These are phyloP conservation scores for Leucozona laternaria DNA, from an alignment of 2,888 invertebrate genomes.

Conservation along the genomic window DNA sequence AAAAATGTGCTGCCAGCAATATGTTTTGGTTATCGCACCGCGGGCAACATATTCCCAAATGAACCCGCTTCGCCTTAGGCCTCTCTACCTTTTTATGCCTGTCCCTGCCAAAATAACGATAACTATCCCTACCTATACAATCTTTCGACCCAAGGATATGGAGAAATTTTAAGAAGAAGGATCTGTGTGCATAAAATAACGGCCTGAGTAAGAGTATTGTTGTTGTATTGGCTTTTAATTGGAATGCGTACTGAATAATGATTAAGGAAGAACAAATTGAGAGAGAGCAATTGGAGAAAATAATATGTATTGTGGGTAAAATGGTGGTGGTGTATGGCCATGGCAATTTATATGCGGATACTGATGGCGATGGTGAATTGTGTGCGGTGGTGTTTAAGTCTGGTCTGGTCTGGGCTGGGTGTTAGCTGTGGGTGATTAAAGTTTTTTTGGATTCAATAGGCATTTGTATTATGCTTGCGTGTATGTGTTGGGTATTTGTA, in stretches of 20 bases:
- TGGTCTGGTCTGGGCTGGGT: neutral
- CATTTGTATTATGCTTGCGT: neutral
- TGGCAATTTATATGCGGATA: conserved; percentile 4
- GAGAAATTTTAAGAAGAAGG: neutral
- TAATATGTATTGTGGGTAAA: too few species aligned
- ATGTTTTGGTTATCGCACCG: neutral
- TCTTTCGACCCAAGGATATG: conserved; percentile 42
- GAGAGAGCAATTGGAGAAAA: neutral
- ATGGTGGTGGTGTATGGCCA: conserved; percentile 7
- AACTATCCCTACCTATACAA: conserved; percentile 21
- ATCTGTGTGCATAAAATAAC: neutral
- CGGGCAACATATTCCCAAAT: neutral
- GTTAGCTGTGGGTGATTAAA: neutral
- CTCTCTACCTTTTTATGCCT: neutral
- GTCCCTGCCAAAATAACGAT: neutral
- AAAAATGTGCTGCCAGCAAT: neutral
- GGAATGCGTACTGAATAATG: conserved; percentile 72
- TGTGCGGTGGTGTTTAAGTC: neutral
- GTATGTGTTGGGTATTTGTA: neutral
- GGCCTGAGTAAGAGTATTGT: conserved; percentile 23
- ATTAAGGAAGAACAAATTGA: conserved; percentile 51
- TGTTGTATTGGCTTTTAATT: conserved; percentile 75
- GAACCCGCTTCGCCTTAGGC: neutral
- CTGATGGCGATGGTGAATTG: conserved; percentile 15
- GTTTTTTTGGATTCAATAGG: conserved; percentile 27